phyloP scores from a whole-genome alignment of 1,140 invertebrate genomes.

The Ceratoteleas bidentatus region DNA sequence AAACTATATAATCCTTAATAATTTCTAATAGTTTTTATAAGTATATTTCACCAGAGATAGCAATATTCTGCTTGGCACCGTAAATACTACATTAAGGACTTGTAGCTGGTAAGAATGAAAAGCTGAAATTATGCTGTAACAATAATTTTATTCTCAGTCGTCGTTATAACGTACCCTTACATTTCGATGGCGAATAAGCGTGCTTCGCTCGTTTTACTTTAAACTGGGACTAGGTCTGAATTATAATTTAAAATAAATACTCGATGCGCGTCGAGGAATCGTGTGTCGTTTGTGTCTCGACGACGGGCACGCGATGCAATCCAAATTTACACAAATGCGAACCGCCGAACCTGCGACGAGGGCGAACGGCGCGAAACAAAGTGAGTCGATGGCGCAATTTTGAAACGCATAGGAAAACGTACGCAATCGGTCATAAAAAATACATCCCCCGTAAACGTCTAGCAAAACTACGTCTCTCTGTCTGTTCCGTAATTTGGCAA shows the following conservation, averaged over 20 bases:
- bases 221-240: slow-evolving; percentile 74
- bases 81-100: too few relatives aligned
- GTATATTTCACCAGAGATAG: too few relatives aligned
- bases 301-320: slow-evolving; percentile 37
- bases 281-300: slow-evolving; percentile 36
- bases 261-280: slow-evolving; percentile 59
- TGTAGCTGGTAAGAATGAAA: too few relatives aligned
- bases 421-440: slow-evolving; percentile 46
- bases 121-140: slow-evolving; percentile 54
- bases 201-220: slow-evolving; percentile 68
- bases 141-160: slow-evolving; percentile 77
- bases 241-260: slow-evolving; percentile 75
- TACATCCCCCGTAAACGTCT: slow-evolving; percentile 45
- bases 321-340: slow-evolving; percentile 31
- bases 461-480: slow-evolving; percentile 60
- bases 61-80: too few relatives aligned
- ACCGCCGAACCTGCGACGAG: slow-evolving; percentile 18
- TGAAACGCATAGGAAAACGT: slow-evolving; percentile 15
- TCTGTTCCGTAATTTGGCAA: slow-evolving; percentile 53
- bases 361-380: slow-evolving; percentile 5
- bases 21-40: too few relatives aligned
- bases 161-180: slow-evolving; percentile 71
- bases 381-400: slow-evolving; percentile 28
- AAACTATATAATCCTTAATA: too few relatives aligned
- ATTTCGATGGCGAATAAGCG: slow-evolving; percentile 72